A percentile compares a stretch with the other conserved stretches of the same genome.
These are phyloP conservation scores for Hyppa rectilinea DNA, from an alignment of 2,888 invertebrate species.

Conservation along the genomic window DNA sequence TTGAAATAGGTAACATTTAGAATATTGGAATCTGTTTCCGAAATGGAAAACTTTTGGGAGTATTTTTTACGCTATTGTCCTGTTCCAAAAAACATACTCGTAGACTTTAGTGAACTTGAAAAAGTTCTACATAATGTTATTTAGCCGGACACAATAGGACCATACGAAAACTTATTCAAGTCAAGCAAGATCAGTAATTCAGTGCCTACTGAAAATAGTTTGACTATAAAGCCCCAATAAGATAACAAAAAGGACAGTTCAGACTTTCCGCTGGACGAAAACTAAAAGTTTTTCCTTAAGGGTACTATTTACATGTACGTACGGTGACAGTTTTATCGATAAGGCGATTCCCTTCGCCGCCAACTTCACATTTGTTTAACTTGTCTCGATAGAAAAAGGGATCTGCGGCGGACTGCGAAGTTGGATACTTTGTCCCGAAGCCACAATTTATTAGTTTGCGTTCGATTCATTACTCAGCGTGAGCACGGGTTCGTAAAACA, in stretches of 20 bases:
- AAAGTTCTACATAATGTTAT: slow-evolving; percentile 12
- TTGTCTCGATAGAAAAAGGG: slow-evolving; percentile 64
- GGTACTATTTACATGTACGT: slow-evolving; percentile 58
- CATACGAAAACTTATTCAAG: slow-evolving; percentile 12
- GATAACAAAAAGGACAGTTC: slow-evolving; percentile 45
- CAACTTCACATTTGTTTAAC: slow-evolving; percentile 69
- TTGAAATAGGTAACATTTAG: neutral
- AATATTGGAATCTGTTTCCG: slow-evolving; percentile 4
- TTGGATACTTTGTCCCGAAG: slow-evolving; percentile 74
- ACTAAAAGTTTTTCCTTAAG: slow-evolving; percentile 53
- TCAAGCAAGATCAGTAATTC: slow-evolving; percentile 4
- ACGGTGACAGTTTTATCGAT: slow-evolving; percentile 69
- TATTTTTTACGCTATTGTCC: slow-evolving; percentile 1
- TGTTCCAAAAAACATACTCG: neutral
- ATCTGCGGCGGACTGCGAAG: slow-evolving; percentile 65
- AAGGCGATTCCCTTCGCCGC: slow-evolving; percentile 58
- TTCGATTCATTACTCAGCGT: slow-evolving; percentile 78
- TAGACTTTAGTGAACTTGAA: neutral
- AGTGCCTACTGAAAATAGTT: slow-evolving; percentile 20
- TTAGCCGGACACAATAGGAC: neutral
- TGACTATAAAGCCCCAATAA: slow-evolving; percentile 22
- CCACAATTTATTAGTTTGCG: slow-evolving; percentile 81
- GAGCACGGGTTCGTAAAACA: slow-evolving; percentile 68
- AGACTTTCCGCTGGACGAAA: slow-evolving; percentile 42
- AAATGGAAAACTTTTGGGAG: neutral